A percentile compares a stretch with the other conserved stretches of the same genome.
Evolutionary conservation across 1,140 invertebrate genomes (phyloP).

Genomic region (Dreissena rostriformis): DNA sequence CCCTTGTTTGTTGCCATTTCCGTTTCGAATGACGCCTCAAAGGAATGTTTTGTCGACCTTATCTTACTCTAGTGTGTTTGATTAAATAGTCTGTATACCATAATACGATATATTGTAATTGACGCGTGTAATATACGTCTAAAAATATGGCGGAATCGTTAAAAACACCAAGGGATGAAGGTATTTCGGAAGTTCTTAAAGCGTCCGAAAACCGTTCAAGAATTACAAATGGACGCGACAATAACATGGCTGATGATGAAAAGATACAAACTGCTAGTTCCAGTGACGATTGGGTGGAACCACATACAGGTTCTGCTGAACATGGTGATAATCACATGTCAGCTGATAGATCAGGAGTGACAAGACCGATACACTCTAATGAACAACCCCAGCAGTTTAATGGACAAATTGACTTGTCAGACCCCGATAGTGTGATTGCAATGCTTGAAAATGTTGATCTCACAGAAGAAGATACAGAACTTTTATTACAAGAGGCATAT

Average conservation of each 20-base stretch:
- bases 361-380: too few relatives aligned
- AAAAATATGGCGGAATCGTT: constrained; percentile 18
- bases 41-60: not conserved
- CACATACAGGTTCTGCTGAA: too few relatives aligned
- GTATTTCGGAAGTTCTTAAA: constrained; percentile 36
- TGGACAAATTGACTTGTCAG: constrained; percentile 54
- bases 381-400: too few relatives aligned
- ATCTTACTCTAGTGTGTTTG: too few relatives aligned
- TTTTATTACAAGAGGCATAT: constrained; percentile 70
- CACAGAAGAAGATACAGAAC: constrained; percentile 72
- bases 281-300: too few relatives aligned
- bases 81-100: too few relatives aligned
- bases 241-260: too few relatives aligned
- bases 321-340: too few relatives aligned
- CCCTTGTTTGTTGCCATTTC: constrained; percentile 51
- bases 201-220: too few relatives aligned
- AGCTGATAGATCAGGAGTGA: too few relatives aligned
- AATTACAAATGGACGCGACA: too few relatives aligned
- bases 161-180: constrained; percentile 6
- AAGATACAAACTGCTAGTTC: too few relatives aligned
- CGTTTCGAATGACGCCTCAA: constrained; percentile 57
- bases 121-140: not conserved
- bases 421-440: constrained; percentile 64
- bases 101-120: not conserved
- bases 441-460: constrained; percentile 69